Base-by-base conservation (phyloP, 2,888 invertebrate genomes). In the Geotrupes spiniger region DNA sequence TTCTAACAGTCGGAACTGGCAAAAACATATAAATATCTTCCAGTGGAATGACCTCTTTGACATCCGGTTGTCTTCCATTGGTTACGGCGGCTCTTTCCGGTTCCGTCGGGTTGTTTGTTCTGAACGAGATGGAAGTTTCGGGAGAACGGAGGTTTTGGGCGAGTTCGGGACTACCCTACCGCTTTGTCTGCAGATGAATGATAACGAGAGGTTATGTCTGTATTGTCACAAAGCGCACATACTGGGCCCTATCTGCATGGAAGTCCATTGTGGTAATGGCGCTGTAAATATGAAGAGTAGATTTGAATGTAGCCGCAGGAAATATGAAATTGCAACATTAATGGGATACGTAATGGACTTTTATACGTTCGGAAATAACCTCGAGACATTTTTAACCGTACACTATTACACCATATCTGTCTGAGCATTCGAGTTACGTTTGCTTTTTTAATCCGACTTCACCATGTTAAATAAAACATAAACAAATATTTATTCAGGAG, bases 11-110 rank as follows among this genome's bases (percentile, higher is more conserved):
- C 57, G 57, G 57, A 57, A 61, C 57, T 8, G 14, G 14, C 63
- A 61, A 65, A 68, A 67, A 67, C 65, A 66, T 68, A 70, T 69
- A 70, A 69, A 70, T 68, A 66, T 68, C 68, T 68, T 68, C 68
- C 68, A 67, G 63, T 62, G 65, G 67, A 69, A 68, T 65, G 68
- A 68, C 66, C 66, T 65, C 64, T 68, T 64, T 68, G 64, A 65
- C 68, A 64, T 65, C 66, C 65, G 67, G 63, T 62, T 63, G 60
- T 65, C 64, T 64, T 63, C 64, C 62, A 68, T 66, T 67, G 65
- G 68, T 61, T 63, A 59, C 59, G 62, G 61, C 59, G 55, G 60
- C 59, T 55, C 58, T 62, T 64, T 64, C 69, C 68, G 66, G 51
- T 69, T 68, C 69, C 67, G 67, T 57, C 64, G 62, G 62, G 57